These are phyloP conservation scores for Lanius ludovicianus DNA, from an alignment of 2,113 vertebrate species.

Conservation along the genomic window DNA sequence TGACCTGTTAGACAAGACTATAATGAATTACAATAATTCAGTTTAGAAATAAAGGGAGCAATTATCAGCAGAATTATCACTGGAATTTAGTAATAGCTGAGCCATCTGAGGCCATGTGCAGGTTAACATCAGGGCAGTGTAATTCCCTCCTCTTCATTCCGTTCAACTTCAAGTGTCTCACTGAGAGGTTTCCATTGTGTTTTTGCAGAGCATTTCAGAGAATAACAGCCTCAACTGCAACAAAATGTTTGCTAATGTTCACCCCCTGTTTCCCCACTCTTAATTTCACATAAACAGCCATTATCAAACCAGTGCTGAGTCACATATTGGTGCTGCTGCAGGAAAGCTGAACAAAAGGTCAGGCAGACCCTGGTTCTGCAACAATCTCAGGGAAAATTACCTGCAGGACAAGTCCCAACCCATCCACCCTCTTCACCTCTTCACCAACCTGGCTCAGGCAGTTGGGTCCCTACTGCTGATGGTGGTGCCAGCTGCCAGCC, in stretches of 20 bases:
- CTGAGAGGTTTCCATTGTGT: neutral
- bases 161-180: neutral
- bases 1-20: neutral
- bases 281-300: neutral
- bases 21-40: conserved; percentile 1
- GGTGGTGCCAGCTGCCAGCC: neutral
- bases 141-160: neutral
- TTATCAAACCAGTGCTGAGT: neutral
- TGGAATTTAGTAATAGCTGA: conserved; percentile 1
- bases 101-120: neutral
- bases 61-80: conserved; percentile 40
- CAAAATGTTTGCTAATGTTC: neutral
- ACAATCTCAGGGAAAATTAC: neutral
- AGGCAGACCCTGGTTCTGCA: neutral
- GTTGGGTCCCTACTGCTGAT: rapidly evolving
- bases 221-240: neutral
- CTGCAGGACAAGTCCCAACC: neutral
- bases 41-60: conserved; percentile 17
- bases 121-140: neutral
- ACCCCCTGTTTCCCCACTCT: neutral
- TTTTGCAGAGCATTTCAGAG: neutral
- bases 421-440: neutral
- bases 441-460: rapidly evolving
- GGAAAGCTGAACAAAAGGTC: neutral
- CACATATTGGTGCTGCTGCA: neutral